Base-by-base conservation (phyloP, 2,888 invertebrate species). In the Zaprionus obscuricornis region DNA sequence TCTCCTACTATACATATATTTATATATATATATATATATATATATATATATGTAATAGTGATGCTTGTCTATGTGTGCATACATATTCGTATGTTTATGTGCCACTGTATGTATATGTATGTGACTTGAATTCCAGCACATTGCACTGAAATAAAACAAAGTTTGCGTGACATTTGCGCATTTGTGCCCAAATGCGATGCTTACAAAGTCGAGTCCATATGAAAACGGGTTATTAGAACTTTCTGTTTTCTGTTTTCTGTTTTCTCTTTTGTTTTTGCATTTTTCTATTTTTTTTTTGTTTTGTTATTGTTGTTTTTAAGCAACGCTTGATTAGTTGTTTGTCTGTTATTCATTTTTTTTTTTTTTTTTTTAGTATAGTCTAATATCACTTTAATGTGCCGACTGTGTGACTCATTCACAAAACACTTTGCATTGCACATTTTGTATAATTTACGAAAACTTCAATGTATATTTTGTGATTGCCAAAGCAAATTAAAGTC, bases 161-260 rank as follows among this genome's bases (percentile, higher is more conserved):
- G 75, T 50, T 85, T 55, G 81, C 81, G 85, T 81, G 79, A 78
- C 83, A 75, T 59, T 71, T 46, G 75, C 59, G 54, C 78, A 68
- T 81, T 82, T 71, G 64, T 33, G 37, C 27, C 57, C 34, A 22
- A 81, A 82, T 71, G 75, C 78, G 78, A 46, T 64, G 78, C 75
- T 84, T 73, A 66, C 56, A 54, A 56, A 55, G 46, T 33, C 11
- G n/a, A 26, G 51, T 33, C 63, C 40, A 45, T 59, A 64, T 59
- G 60, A 59, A 63, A 76, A 68, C 72, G 68, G 42, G 57, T 67
- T 74, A 81, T 77, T 65, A 55, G 26, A 51, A 66, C 52, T 55
- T 45, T 47, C 77, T 62, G n/a, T 74, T 55, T 56, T 33, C 39
- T 59, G 26, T 14, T 17, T n/a, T 14, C 6, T 34, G 16, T 14